Evolutionary conservation across 1,140 invertebrate genomes (phyloP), one percentile per base, ranked within the genome.

Genomic region (Bombus waltoni): DNA sequence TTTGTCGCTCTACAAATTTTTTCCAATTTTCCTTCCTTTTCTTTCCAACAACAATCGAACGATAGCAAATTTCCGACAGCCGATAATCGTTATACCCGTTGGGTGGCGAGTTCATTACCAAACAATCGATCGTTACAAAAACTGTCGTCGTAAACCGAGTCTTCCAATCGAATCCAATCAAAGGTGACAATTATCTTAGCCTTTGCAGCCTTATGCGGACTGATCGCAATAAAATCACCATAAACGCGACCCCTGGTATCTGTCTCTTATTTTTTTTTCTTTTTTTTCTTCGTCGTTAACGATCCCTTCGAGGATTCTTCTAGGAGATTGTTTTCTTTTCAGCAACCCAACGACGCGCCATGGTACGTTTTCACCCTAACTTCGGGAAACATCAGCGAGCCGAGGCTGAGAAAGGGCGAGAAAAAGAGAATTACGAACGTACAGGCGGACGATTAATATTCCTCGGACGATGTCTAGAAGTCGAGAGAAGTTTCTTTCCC

Each of bases 361-460:
- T 75, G 81, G 25, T 82, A 47, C 42, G 3, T n/a, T 57, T 42
- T 38, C 15, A 13, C 10, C n/a, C 3, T 44, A 2, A n/a, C 73
- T 59, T 83, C 42, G 40, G 81, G 70, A 83, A 83, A 83, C 38
- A 77, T 42, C 6, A n/a, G 8, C 8, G 18, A 38, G 6, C 22
- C 35, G 44, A 53, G 25, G 22, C 22, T 9, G 22, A 38, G 15
- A 11, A 72, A n/a, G 28, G 15, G n/a, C 28, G 35, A 44, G 40
- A 28, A 38, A 38, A 71, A 25, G 22, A 32, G 32, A 83, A 83
- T 83, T 57, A 70, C 70, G 81, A 57, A 77, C 77, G 42, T 42
- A 28, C 57, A 25, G 57, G 25, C 18, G 57, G 53, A 53, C 47
- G 74, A 83, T 83, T 77, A 83, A 77, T 57, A 77, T 66, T 57